These are phyloP conservation scores for Ibidorhyncha struthersii DNA, from an alignment of 2,113 vertebrate species.

Conservation along the genomic window DNA sequence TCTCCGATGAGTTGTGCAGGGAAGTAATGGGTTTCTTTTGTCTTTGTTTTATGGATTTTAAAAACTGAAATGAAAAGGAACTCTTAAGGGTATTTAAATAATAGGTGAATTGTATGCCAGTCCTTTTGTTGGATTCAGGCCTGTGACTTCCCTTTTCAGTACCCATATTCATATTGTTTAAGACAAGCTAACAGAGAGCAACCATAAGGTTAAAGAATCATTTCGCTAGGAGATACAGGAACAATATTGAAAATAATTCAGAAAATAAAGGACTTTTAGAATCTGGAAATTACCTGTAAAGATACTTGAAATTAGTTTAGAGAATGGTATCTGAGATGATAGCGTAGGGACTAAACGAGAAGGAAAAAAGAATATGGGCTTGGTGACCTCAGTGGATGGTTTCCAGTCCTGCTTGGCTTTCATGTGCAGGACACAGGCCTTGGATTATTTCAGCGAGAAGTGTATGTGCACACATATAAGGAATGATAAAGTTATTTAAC, in stretches of 20 bases:
- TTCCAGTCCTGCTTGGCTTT: background rate
- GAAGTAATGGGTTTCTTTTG: background rate
- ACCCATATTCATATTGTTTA: background rate
- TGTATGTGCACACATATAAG: background rate
- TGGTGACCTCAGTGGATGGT: background rate
- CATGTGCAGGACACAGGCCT: background rate
- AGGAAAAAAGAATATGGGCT: background rate
- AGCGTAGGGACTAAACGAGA: background rate
- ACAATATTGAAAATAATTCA: background rate
- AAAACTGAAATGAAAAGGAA: background rate
- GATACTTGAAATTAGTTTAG: background rate
- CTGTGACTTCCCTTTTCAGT: background rate
- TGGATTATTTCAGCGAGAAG: background rate
- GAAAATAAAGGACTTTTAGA: background rate
- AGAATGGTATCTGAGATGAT: background rate
- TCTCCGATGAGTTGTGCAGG: background rate
- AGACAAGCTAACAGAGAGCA: background rate
- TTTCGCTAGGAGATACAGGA: background rate
- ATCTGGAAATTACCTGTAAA: background rate
- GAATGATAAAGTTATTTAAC: background rate
- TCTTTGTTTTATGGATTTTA: background rate
- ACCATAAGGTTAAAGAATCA: background rate
- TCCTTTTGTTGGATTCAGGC: background rate
- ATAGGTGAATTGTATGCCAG: background rate
- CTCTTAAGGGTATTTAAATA: background rate